Percentiles rank a stretch among this genome's conserved stretches.
phyloP scores from a whole-genome alignment of 2,888 invertebrate species.

The Parnassius smintheus region DNA sequence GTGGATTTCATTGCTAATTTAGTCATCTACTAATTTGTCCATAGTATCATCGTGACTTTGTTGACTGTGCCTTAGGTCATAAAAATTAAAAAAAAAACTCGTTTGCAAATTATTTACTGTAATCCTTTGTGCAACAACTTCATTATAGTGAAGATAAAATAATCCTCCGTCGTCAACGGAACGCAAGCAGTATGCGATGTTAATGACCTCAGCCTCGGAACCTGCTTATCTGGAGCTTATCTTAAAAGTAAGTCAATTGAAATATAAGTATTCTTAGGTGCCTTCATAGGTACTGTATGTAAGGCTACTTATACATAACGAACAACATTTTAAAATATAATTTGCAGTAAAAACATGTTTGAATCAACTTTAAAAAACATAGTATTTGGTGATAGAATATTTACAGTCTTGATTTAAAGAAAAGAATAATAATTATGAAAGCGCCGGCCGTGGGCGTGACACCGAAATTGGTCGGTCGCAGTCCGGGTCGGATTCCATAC shows the following conservation, averaged over 20 bases:
- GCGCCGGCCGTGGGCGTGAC: conserved; percentile 58
- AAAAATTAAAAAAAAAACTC: too few species aligned
- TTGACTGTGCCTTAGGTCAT: too few species aligned
- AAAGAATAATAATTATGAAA: conserved; percentile 45
- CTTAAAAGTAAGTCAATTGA: conserved; percentile 42
- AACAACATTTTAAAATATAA: neutral
- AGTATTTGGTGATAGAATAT: too few species aligned
- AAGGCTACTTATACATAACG: neutral
- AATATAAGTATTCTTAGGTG: conserved; percentile 27
- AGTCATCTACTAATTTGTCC: too few species aligned
- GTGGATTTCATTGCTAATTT: too few species aligned
- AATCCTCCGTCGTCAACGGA: conserved; percentile 31
- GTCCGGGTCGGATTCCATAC: conserved; percentile 71
- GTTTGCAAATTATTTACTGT: too few species aligned
- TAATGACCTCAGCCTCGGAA: conserved; percentile 46
- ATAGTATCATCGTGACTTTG: too few species aligned
- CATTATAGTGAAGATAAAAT: conserved; percentile 28
- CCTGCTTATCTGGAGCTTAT: conserved; percentile 48
- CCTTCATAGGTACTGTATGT: neutral
- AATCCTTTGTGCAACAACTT: conserved; percentile 24
- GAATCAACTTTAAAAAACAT: too few species aligned
- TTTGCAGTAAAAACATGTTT: neutral
- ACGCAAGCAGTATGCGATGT: conserved; percentile 36
- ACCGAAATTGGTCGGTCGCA: conserved; percentile 67
- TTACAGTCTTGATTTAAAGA: too few species aligned